These are phyloP conservation scores for Acronicta psi DNA, from an alignment of 2,888 invertebrate genomes.

Conservation along the genomic window DNA sequence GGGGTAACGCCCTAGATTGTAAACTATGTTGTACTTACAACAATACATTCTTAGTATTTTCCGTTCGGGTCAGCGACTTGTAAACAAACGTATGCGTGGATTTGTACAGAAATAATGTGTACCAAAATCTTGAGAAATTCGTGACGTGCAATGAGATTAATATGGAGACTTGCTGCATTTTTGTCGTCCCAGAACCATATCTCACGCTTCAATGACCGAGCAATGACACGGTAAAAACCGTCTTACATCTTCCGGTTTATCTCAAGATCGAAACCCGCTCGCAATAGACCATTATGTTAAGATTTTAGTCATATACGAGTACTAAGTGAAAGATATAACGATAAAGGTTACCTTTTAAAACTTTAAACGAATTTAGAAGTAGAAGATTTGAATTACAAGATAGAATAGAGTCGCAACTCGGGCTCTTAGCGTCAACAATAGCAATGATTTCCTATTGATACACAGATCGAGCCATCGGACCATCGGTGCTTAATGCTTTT, in stretches of 20 bases:
- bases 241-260: conserved; percentile 33
- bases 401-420: conserved; percentile 42
- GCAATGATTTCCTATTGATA: conserved; percentile 57
- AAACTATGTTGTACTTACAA: conserved; percentile 77
- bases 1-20: conserved; percentile 85
- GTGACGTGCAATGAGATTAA: conserved; percentile 45
- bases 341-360: conserved; percentile 42
- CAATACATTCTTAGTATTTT: conserved; percentile 82
- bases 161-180: conserved; percentile 38
- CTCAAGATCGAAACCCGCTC: conserved; percentile 37
- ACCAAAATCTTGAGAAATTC: conserved; percentile 54
- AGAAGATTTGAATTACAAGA: conserved; percentile 33
- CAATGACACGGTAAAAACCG: conserved; percentile 42
- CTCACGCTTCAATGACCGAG: conserved; percentile 27
- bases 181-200: conserved; percentile 18
- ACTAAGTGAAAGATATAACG: conserved; percentile 45
- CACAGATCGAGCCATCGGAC: conserved; percentile 57
- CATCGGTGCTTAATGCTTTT: conserved; percentile 37
- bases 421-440: conserved; percentile 63
- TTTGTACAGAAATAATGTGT: conserved; percentile 63
- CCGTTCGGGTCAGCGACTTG: conserved; percentile 79
- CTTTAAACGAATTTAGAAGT: conserved; percentile 37
- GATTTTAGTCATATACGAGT: conserved; percentile 39
- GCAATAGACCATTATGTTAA: conserved; percentile 46
- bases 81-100: conserved; percentile 76